Conservation (phyloP, 2,888 invertebrate genomes). For the Dascillus cervinus region DNA sequence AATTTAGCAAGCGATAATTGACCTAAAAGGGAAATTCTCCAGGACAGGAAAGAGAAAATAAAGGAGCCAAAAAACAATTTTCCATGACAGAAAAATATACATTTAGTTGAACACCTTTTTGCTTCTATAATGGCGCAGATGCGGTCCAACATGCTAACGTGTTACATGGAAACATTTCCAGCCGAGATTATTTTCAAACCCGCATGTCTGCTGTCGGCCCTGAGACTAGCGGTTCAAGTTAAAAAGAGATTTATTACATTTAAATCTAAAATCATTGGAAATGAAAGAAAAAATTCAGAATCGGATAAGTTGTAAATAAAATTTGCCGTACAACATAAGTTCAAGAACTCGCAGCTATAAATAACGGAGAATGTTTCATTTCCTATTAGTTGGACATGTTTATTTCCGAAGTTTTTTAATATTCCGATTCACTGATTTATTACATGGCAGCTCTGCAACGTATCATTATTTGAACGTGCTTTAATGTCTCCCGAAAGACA, state of each 20-base stretch:
- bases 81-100: constrained; percentile 7
- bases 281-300: background rate
- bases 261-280: no score
- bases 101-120: constrained; percentile 13
- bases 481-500: no score
- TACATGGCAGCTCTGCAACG: no score
- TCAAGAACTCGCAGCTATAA: constrained; percentile 10
- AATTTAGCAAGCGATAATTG: constrained; percentile 12
- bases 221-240: no score
- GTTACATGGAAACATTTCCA: constrained; percentile 16
- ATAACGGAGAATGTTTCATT: constrained; percentile 16
- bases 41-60: constrained; percentile 1
- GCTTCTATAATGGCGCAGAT: constrained; percentile 15
- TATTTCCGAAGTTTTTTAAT: constrained; percentile 18
- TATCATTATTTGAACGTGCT: no score
- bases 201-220: constrained; percentile 12
- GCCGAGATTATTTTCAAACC: constrained; percentile 13
- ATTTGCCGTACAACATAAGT: constrained; percentile 5
- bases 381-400: constrained; percentile 14
- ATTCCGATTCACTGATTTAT: constrained; percentile 17
- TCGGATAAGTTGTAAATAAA: constrained; percentile 1
- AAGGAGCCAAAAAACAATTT: constrained; percentile 5
- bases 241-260: no score
- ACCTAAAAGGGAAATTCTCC: no score
- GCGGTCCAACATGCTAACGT: constrained; percentile 14